Base-by-base conservation (phyloP, 2,888 invertebrate species). In the Erannis defoliaria region DNA sequence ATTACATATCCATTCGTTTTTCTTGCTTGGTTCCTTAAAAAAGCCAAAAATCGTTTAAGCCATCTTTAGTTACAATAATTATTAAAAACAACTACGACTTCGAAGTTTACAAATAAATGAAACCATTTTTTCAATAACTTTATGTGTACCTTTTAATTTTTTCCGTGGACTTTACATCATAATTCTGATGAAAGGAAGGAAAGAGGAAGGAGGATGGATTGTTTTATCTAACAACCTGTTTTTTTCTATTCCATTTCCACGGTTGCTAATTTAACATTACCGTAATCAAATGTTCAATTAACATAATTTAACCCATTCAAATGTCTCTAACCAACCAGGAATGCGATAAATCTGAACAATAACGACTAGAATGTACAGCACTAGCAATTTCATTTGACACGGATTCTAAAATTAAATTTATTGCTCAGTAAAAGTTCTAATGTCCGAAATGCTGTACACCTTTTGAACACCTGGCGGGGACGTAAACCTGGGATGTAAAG, bases 351-450 rank as follows among this genome's bases (percentile, higher is more conserved):
- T 42, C 38, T 9, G 19, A 33, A 50, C 54, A 67, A 61, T 23
- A 53, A 55, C 56, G 9, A 62, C 61, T 61, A 31, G 48, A 62
- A 64, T 51, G 38, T 51, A 46, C 54, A 35, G 37, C 42, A 42
- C 33, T 38, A 54, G 62, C 59, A 35, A 62, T 70, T 71, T 56
- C 70, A 69, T 62, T 61, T 58, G 65, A 72, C 70, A 72, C 66
- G 61, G 62, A 71, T 79, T 75, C 72, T 77, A 65, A 71, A 71
- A 62, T 55, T 66, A 71, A 74, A 79, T 80, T 79, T 77, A 80
- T 74, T 19, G 56, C 26, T 40, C 40, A 68, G 66, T 62, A 50
- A 58, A 63, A 63, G 42, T 31, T 46, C 46, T 35, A 31, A 46
- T 46, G 46, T 31, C 29, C 21, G 58, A 58, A 51, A 56, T 53